A percentile compares a stretch with the other conserved stretches of the same genome.
These are phyloP conservation scores for Momotus momota DNA, from an alignment of 2,797 vertebrate species.

Conservation along the genomic window DNA sequence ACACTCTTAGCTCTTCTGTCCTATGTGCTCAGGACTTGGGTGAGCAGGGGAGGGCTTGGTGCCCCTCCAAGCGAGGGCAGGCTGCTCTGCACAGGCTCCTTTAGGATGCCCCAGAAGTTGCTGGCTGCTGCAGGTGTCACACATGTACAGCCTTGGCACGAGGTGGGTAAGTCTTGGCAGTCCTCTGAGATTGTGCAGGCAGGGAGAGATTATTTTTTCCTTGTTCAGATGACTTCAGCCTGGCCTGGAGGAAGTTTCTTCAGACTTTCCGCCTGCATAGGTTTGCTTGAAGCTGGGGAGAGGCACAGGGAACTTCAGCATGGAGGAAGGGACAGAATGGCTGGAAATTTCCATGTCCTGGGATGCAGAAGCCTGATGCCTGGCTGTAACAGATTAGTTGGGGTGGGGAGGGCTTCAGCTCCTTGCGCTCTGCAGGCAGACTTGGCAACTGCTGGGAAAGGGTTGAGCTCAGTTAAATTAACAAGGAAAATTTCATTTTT, in stretches of 20 bases:
- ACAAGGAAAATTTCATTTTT: background rate
- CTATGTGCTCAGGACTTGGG: background rate
- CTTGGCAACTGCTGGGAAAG: background rate
- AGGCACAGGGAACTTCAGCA: background rate
- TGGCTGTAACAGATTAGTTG: background rate
- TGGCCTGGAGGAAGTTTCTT: conserved; percentile 29
- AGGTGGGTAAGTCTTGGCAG: background rate
- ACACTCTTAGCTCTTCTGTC: background rate
- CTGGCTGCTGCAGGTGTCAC: background rate
- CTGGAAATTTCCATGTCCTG: conserved; percentile 44
- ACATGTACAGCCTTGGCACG: fast-evolving
- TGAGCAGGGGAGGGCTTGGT: background rate
- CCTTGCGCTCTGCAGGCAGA: background rate
- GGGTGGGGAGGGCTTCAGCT: background rate
- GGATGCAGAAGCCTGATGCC: background rate
- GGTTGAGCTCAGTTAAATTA: background rate
- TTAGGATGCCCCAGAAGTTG: background rate
- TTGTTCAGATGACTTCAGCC: background rate
- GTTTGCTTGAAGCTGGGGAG: background rate
- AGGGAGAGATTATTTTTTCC: background rate
- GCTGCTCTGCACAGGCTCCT: background rate
- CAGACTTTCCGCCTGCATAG: conserved; percentile 30
- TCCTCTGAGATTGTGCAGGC: background rate
- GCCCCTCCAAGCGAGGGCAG: background rate
- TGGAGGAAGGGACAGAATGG: background rate